These are phyloP conservation scores for Dicycla oo DNA, from an alignment of 2,888 invertebrate genomes.

Conservation along the genomic window DNA sequence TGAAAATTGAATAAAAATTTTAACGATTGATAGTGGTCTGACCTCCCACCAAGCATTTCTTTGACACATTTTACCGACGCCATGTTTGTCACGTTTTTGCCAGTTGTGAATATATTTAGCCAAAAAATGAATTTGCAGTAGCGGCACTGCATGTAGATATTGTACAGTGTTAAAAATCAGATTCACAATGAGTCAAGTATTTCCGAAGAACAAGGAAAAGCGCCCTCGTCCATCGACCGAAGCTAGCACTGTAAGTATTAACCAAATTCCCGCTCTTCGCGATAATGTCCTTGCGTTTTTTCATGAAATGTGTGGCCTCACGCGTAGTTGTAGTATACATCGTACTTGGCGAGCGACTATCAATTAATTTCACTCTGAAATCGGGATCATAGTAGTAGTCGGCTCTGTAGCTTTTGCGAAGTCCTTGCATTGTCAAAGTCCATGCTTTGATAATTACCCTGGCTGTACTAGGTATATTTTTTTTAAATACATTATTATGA, in stretches of 20 bases:
- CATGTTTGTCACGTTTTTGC: conserved; percentile 89
- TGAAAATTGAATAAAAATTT: conserved; percentile 23
- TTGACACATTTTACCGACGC: conserved; percentile 82
- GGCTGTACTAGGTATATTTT: too few species aligned
- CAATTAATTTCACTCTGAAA: conserved; percentile 9
- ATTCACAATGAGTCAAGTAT: conserved; percentile 78
- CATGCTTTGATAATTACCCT: conserved; percentile 51
- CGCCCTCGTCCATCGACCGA: conserved; percentile 75
- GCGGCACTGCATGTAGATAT: conserved; percentile 42
- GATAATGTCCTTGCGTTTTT: conserved; percentile 69
- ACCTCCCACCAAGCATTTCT: conserved; percentile 68
- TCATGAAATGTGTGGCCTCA: conserved; percentile 73
- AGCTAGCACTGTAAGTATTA: conserved; percentile 81
- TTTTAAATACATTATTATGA: background rate
- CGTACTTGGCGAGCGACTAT: conserved; percentile 56
- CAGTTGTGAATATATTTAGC: conserved; percentile 79
- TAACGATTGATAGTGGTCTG: conserved; percentile 30
- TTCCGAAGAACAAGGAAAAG: conserved; percentile 78
- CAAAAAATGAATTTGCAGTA: conserved; percentile 69
- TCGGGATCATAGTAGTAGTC: background rate
- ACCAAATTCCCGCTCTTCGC: conserved; percentile 80
- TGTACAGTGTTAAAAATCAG: conserved; percentile 55
- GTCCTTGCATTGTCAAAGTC: conserved; percentile 60
- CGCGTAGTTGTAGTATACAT: conserved; percentile 75
- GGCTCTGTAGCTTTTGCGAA: conserved; percentile 54